Conservation (phyloP, 1,140 invertebrate genomes). For the Leptinotarsa texana region DNA sequence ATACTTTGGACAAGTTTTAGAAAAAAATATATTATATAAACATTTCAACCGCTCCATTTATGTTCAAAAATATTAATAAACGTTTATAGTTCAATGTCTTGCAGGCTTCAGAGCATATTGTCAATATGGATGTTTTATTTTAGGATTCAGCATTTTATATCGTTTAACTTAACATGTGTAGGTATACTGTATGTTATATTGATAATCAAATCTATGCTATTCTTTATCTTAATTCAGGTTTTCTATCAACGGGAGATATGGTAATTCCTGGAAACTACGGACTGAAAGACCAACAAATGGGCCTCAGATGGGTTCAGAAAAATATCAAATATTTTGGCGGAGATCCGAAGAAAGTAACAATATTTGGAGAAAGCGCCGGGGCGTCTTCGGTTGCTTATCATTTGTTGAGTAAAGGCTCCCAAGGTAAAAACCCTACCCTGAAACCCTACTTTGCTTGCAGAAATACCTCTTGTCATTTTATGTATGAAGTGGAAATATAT, state of each 20-base stretch:
- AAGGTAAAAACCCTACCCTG: background rate
- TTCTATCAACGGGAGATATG: conserved; percentile 27
- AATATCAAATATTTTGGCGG: conserved; percentile 32
- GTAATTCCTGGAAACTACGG: conserved; percentile 29
- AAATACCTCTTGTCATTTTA: background rate
- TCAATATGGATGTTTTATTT: background rate
- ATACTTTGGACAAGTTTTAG: too few relatives aligned
- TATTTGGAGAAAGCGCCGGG: conserved; percentile 31
- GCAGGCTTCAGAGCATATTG: background rate
- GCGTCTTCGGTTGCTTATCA: conserved; percentile 23
- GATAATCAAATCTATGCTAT: background rate
- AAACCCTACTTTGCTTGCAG: background rate
- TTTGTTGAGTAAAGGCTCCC: conserved; percentile 4
- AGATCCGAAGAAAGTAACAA: conserved; percentile 30
- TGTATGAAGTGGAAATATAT: background rate
- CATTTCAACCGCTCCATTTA: too few relatives aligned
- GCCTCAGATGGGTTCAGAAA: conserved; percentile 25
- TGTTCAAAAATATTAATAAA: too few relatives aligned
- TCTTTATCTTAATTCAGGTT: conserved; percentile 15
- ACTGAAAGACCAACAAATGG: conserved; percentile 26
- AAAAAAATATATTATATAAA: too few relatives aligned
- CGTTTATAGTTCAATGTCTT: background rate
- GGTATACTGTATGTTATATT: background rate
- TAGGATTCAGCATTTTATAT: too few relatives aligned
- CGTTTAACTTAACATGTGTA: background rate